Percentiles rank a stretch among this genome's conserved stretches.
Conservation (phyloP, 2,113 vertebrate species). For the Lamprologus callipterus region DNA sequence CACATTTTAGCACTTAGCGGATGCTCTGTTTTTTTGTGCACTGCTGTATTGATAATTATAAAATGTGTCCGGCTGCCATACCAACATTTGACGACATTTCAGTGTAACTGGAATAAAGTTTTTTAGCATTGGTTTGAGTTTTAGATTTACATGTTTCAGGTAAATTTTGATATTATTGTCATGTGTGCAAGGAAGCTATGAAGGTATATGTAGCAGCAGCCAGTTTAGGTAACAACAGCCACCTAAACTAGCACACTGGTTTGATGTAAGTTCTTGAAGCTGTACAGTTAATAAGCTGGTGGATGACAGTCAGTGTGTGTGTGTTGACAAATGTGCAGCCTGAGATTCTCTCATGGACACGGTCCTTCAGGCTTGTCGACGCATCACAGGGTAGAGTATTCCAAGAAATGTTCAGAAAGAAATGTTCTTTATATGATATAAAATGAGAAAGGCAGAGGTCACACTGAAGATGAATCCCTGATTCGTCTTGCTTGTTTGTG, state of each 20-base stretch:
- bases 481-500: not conserved
- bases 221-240: not conserved
- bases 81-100: not conserved
- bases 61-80: not conserved
- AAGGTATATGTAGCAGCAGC: not conserved
- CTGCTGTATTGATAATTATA: not conserved
- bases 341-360: not conserved
- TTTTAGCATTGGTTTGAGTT: not conserved
- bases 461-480: not conserved
- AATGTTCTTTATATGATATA: not conserved
- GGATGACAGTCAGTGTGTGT: not conserved
- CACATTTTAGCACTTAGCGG: not conserved
- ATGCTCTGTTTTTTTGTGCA: not conserved
- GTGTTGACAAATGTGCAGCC: not conserved
- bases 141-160: not conserved
- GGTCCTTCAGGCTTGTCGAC: not conserved
- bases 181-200: not conserved
- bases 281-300: not conserved
- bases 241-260: not conserved
- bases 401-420: not conserved
- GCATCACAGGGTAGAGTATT: not conserved
- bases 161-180: not conserved
- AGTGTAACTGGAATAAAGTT: not conserved
- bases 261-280: not conserved
- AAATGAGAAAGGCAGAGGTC: not conserved